Evolutionary conservation across 2,888 invertebrate species (phyloP), one percentile per base, ranked within the genome.

Genomic region (Netelia fuscicornis): DNA sequence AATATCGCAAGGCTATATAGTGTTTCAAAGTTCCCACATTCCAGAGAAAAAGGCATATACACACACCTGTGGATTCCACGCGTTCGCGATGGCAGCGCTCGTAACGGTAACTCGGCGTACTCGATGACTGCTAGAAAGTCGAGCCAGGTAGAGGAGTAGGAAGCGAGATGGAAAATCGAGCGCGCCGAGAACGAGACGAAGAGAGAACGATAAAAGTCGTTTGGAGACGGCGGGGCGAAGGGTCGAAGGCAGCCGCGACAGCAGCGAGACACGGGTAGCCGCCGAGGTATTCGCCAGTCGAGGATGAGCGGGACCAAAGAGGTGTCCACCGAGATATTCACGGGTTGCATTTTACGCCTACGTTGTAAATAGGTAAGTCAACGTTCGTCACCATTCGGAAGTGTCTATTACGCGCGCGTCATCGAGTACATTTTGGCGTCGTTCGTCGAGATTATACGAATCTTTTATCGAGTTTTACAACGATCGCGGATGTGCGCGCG

Each of bases 231-330:
- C 23, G 25, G 81, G 70, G 62, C 42, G 80, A 82, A 81, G 75
- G 74, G 71, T 54, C 52, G 81, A 60, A 81, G 76, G 48, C 6
- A 76, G 83, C 64, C 74, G 68, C 78, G 80, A 78, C 60, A 62
- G 56, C 83, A 81, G 78, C 68, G 77, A 70, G 70, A 81, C 83
- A 85, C 88, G 87, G 89, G 90, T 88, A 90, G 91, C 91, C 89
- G 90, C 88, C 89, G 90, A 91, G 90, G 91, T 90, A 91, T 91
- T 91, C 91, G 84, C 87, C 92, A 92, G 90, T 92, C 90, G 92
- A 92, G 91, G 90, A 93, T 93, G 92, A 91, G 92, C 91, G 92
- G 91, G 88, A 90, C 91, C 87, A 89, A 90, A 89, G 86, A 80
- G 77, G 68, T 74, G 86, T 85, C 64, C 76, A 81, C 77, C 30